Evolutionary conservation across 1,140 invertebrate genomes (phyloP), one percentile per base, ranked within the genome.

Genomic region (Tenebrio molitor): DNA sequence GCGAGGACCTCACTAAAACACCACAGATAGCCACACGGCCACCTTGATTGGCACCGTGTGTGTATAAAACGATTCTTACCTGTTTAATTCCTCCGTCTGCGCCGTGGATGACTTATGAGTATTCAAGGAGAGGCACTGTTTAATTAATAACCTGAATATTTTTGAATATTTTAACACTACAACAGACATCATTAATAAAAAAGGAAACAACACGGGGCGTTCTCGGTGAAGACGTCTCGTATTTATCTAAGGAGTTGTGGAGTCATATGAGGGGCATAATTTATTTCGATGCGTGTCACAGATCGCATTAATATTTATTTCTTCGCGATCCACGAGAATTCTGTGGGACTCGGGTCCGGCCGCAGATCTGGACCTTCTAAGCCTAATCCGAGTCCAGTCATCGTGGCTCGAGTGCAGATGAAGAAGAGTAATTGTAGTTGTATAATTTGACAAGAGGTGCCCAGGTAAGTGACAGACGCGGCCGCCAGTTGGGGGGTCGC

Each of bases 361-460:
- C n/a, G n/a, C n/a, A n/a, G n/a, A n/a, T n/a, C n/a, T n/a, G n/a
- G n/a, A n/a, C n/a, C n/a, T n/a, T n/a, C n/a, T n/a, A n/a, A n/a
- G 36, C 23, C 39, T 42, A 66, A 66, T 66, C 64, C 19, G 23
- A 44, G 64, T 42, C 64, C 42, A 66, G 64, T 66, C 64, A 66
- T 66, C 21, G n/a, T 12, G 17, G 12, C 16, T 42, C 62, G 34
- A 41, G 63, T 66, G 42, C 23, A 42, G 64, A 66, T 66, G 64
- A 66, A 78, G 73, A 77, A 75, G 73, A 80, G 77, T 79, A 79
- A 80, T 80, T 75, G 76, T 76, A 70, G 74, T 72, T 74, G 70
- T 75, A 73, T 73, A 76, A 76, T 79, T 80, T 80, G 79, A 80
- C 79, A 79, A 76, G 79, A 80, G 78, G 79, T 79, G 79, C 79